Percentiles rank a stretch among this genome's conserved stretches.
Conservation (phyloP, 2,888 invertebrate genomes). For the Chloromyia formosa region DNA sequence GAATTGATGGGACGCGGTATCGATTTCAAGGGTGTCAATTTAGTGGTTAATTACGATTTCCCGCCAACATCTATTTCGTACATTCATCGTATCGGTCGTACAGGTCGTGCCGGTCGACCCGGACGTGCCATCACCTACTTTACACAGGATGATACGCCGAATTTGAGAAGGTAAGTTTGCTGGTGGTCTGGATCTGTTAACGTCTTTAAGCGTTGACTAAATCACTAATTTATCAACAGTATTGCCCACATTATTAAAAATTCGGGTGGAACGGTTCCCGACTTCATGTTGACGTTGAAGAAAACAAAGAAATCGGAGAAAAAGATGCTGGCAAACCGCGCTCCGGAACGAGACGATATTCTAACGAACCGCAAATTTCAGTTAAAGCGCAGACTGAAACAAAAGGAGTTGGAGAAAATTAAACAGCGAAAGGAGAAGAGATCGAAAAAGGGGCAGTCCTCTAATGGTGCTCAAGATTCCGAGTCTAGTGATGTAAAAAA, state of each 20-base stretch:
- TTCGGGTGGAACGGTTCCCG: conserved; percentile 92
- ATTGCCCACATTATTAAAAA: conserved; percentile 90
- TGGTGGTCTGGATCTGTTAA: neutral
- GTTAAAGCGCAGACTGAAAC: conserved; percentile 53
- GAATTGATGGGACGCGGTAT: conserved; percentile 97
- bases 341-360: conserved; percentile 74
- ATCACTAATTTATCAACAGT: conserved; percentile 64
- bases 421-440: neutral
- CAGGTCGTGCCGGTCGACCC: conserved; percentile 89
- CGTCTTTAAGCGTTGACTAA: neutral
- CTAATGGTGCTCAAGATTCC: neutral
- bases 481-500: neutral
- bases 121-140: conserved; percentile 95
- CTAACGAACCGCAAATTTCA: conserved; percentile 65
- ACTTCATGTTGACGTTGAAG: conserved; percentile 84
- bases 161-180: conserved; percentile 77
- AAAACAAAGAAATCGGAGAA: conserved; percentile 72
- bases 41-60: conserved; percentile 98
- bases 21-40: conserved; percentile 95
- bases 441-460: neutral
- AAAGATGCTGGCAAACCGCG: conserved; percentile 68
- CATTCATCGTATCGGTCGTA: conserved; percentile 88
- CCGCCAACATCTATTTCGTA: conserved; percentile 90
- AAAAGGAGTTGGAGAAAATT: conserved; percentile 9
- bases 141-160: conserved; percentile 86